Evolutionary conservation across 1,140 invertebrate species (phyloP).

Genomic region (Neodiprion virginianus): DNA sequence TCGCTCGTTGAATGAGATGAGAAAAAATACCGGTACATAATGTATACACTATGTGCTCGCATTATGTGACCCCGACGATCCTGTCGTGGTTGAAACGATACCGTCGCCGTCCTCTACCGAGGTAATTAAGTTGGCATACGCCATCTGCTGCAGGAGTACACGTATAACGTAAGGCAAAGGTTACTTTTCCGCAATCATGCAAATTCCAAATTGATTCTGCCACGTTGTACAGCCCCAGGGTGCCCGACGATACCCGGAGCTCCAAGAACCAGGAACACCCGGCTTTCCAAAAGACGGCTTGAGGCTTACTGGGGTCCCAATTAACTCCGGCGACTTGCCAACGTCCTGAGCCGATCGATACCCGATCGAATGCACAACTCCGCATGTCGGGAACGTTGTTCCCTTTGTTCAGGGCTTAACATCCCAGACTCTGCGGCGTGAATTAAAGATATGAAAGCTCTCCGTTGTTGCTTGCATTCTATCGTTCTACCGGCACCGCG

Average conservation of each 20-base stretch:
- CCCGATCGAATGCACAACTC: too few species aligned
- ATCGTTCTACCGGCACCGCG: too few species aligned
- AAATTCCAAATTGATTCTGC: background rate
- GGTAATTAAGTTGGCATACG: background rate
- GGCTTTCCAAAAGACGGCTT: background rate
- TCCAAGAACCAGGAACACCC: background rate
- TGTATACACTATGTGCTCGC: too few species aligned
- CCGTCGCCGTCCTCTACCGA: background rate
- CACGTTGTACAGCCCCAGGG: background rate
- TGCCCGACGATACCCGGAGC: background rate
- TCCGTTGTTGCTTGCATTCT: too few species aligned
- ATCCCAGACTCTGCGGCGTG: too few species aligned
- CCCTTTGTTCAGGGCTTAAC: too few species aligned
- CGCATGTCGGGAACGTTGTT: too few species aligned
- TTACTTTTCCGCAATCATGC: slow-evolving; percentile 7
- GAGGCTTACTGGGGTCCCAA: background rate
- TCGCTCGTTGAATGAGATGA: too few species aligned
- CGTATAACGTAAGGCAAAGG: background rate
- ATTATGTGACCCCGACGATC: too few species aligned
- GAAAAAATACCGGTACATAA: too few species aligned
- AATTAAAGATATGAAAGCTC: too few species aligned
- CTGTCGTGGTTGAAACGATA: background rate
- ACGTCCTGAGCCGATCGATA: background rate
- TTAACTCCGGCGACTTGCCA: background rate
- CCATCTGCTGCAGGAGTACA: background rate